Evolutionary conservation across 2,888 invertebrate genomes (phyloP), one percentile per base, ranked within the genome.

Genomic region (Horisme vitalbata): DNA sequence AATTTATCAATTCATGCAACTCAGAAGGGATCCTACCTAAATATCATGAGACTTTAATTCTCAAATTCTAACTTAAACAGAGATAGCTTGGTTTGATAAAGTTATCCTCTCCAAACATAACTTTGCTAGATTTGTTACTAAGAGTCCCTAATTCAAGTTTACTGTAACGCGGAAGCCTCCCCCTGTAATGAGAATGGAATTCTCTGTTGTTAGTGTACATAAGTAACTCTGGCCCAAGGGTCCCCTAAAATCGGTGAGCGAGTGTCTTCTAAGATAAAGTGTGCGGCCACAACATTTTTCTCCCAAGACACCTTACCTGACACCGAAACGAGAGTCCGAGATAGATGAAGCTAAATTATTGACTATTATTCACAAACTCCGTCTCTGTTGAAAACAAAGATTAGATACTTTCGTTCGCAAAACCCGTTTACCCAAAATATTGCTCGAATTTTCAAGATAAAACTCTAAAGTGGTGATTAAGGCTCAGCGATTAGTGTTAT

Each of bases 51-150:
- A 49, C 35, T 46, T 32, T 43, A 38, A 48, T 31, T 41, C 18
- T 9, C 18, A 37, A 45, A 45, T 47, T 49, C 44, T 35, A 57
- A 55, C 45, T 48, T 30, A 33, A 38, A 34, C 34, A 39, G 34
- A 52, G 38, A 47, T 52, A 45, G 33, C 35, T 20, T 33, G 46
- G 45, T 48, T 50, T 54, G 46, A 55, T 49, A 49, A 55, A 59
- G 51, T 55, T 55, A 59, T 52, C 59, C 55, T 52, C 45, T 51
- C 41, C 46, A 55, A 58, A 55, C 49, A 58, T 55, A 53, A 55
- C 55, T 52, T 45, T 34, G 4, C 37, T 30, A 50, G 55, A 52
- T 57, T 57, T 46, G 57, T 45, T 45, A 48, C 36, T 44, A 35
- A 35, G 38, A 39, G 47, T 38, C 50, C 44, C 34, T 57, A 57